Percentiles rank a stretch among this genome's conserved stretches.
Evolutionary conservation across 1,140 invertebrate species (phyloP).

Genomic region (Dinoponera quadriceps): DNA sequence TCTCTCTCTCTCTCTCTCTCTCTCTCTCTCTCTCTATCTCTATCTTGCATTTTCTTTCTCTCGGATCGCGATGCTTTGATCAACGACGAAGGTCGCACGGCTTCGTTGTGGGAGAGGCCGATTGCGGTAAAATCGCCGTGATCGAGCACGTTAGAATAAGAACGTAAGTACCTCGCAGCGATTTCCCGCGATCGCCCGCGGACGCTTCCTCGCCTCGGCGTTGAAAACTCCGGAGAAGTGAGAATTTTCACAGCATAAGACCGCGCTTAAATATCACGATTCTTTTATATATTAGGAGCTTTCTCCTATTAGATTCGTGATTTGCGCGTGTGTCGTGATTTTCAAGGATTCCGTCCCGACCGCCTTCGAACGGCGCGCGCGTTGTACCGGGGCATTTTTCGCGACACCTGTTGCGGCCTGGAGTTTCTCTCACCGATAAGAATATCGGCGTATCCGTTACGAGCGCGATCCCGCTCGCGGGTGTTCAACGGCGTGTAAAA

Average conservation of each 20-base stretch:
- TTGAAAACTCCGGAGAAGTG: no score
- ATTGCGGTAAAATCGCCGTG: constrained; percentile 5
- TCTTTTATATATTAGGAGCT: no score
- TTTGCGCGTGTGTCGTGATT: no score
- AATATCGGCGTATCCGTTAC: background rate
- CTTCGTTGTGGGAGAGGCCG: constrained; percentile 5
- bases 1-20: background rate
- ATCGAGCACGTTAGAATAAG: constrained; percentile 27
- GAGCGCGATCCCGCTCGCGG: background rate
- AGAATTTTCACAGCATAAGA: no score
- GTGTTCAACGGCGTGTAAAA: background rate
- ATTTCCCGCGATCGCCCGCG: background rate
- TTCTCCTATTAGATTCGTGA: no score
- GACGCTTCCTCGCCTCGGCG: no score
- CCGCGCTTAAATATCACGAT: no score
- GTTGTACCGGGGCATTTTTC: background rate
- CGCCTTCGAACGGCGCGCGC: no score
- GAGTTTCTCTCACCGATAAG: constrained; percentile 2
- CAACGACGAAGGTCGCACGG: constrained; percentile 24
- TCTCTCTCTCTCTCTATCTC: no score
- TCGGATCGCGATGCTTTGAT: constrained; percentile 29
- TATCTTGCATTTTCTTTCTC: no score
- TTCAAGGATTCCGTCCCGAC: no score
- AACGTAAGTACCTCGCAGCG: background rate
- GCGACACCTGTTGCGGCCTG: background rate